Base-by-base conservation (phyloP, 2,888 invertebrate genomes). In the Scaptomyza caliginosa region DNA sequence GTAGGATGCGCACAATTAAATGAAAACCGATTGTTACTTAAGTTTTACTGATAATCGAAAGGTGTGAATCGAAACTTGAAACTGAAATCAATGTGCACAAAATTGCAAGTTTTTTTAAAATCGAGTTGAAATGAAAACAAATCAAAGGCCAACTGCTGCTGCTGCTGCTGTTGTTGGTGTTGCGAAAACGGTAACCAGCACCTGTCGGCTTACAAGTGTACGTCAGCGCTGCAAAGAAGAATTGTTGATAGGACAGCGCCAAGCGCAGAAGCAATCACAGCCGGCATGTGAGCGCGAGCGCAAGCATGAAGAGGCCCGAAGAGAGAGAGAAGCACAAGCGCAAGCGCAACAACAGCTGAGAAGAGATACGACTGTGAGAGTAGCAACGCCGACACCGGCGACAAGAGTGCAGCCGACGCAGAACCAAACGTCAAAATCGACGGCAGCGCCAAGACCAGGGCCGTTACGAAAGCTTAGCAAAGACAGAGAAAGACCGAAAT, bases 201-300 rank as follows among this genome's bases (percentile, higher is more conserved):
- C 7, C 38, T 6, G 5, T 13, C 43, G 43, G 10, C 6, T 13
- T 2, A 16, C 30, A 32, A 23, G 7, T n/a, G 10, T 7, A 23
- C 55, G 34, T 34, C 60, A 40, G 48, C 71, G 63, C 23, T 40
- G 38, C 51, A 40, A 45, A 45, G 58, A 71, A 13, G 71, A 67
- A 28, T 11, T 45, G 6, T 6, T 45, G 42, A 38, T 13, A 11
- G 40, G 39, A 36, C 24, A 17, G 4, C 40, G 39, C 3, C 63
- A 39, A 7, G 34, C 36, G 2, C 58, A 36, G 23, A 63, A 39
- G 1, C 48, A 30, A 2, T 11, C 17, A 1, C 54, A 36, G 23
- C 32, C 52, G 50, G 46, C 32, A 34, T 81, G 79, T 51, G 79
- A 82, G 40, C 69, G 80, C 16, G 77, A 82, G 46, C 54, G 52